Base-by-base conservation (phyloP, 2,888 invertebrate genomes). In the Idaea biselata region DNA sequence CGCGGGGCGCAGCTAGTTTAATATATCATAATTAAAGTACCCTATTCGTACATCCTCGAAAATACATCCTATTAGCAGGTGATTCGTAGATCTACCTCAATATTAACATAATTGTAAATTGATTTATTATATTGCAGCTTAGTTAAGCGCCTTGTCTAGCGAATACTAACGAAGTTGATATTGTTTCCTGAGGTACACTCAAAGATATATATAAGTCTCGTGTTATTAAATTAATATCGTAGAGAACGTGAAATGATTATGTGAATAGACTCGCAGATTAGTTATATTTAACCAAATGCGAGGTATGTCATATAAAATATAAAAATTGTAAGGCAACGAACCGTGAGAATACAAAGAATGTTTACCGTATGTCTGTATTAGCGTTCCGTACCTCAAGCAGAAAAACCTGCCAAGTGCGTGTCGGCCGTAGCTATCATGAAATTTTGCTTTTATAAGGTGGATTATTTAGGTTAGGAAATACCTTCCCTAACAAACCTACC, bases 241-340 rank as follows among this genome's bases (percentile, higher is more conserved):
- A 56, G 18, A 56, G 18, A 55, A 17, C 55, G 16, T 55, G 55
- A 56, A 56, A 56, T 17, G 18, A 56, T 56, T 56, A 18, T 18
- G 18, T 56, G 18, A 56, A 56, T 18, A 56, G 18, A 14, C 56
- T 14, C 56, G 18, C 56, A 11, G 18, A 56, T 56, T 56, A 56
- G 17, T 17, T 32, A 56, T 17, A 18, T 17, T 56, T 18, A 18
- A 56, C 6, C 6, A 32, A 53, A 55, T 18, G 25, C 18, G 44
- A 14, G 44, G 55, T 57, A 60, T 60, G 60, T 44, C 0, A 44
- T 14, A 44, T 44, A 44, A 44, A 8, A 44, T 60, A 68, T 59
- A 65, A 60, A 63, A 69, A 63, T 59, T 54, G 67, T 64, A 64
- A 70, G 68, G 65, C 66, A 60, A 63, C 61, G 60, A 63, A 61